A percentile compares a stretch with the other conserved stretches of the same genome.
Evolutionary conservation across 2,797 vertebrate species (phyloP).

Genomic region (Synanceia verrucosa): DNA sequence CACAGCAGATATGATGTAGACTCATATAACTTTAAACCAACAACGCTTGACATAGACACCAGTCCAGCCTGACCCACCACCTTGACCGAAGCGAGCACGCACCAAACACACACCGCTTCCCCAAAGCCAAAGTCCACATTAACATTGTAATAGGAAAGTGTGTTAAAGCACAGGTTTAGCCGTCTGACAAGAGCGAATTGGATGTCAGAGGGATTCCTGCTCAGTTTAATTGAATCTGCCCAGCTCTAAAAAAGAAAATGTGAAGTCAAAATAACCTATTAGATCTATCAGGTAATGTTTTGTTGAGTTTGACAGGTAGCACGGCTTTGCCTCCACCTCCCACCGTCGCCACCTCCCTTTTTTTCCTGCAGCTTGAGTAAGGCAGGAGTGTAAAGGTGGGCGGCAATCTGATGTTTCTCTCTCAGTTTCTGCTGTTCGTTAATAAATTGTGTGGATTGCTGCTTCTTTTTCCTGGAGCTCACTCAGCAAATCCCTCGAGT

Average conservation of each 20-base stretch:
- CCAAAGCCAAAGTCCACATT: constrained; percentile 82
- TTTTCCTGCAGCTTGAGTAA: constrained; percentile 41
- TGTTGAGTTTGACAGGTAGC: constrained; percentile 78
- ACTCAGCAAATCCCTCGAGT: constrained; percentile 64
- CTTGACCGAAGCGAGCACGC: constrained; percentile 55
- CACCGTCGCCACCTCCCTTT: no score
- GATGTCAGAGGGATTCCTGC: constrained; percentile 95
- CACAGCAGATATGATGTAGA: neutral
- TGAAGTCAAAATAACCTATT: constrained; percentile 93
- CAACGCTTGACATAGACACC: constrained; percentile 18
- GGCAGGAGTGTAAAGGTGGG: constrained; percentile 38
- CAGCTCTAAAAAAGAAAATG: constrained; percentile 88
- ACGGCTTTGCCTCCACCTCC: constrained; percentile 17
- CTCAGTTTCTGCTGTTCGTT: constrained; percentile 68
- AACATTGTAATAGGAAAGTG: constrained; percentile 92
- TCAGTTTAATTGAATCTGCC: constrained; percentile 95
- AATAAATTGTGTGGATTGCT: constrained; percentile 71
- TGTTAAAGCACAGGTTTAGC: constrained; percentile 87
- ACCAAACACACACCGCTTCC: neutral
- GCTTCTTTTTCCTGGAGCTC: constrained; percentile 64
- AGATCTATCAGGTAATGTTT: constrained; percentile 91
- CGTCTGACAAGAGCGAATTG: constrained; percentile 90
- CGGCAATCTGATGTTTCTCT: constrained; percentile 58
- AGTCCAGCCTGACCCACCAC: neutral
- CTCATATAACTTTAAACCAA: constrained; percentile 34